A percentile compares a stretch with the other conserved stretches of the same genome.
Conservation (phyloP, 2,797 vertebrate species). For the Leptatherina wallacei region DNA sequence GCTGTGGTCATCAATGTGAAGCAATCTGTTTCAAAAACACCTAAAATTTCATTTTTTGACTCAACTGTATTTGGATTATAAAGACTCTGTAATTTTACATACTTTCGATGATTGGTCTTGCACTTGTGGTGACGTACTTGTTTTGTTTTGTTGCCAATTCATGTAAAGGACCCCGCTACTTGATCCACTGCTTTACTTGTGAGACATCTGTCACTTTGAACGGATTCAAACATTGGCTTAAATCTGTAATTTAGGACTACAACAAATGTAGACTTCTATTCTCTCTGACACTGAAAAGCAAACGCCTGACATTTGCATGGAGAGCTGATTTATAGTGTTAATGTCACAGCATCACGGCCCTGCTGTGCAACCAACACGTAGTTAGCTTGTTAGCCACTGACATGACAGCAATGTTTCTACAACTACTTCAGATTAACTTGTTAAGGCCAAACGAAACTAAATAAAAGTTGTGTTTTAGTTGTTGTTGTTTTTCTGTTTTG, state of each 20-base stretch:
- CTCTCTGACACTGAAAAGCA: not conserved
- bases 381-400: constrained; percentile 53
- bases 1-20: not conserved
- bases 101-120: not conserved
- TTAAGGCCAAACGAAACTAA: not conserved
- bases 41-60: not conserved
- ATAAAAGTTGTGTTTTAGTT: not conserved
- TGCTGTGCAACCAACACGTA: constrained; percentile 35
- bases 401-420: constrained; percentile 37
- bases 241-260: not conserved
- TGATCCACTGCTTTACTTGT: not conserved
- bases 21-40: too few species aligned
- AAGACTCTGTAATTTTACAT: not conserved
- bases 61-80: not conserved
- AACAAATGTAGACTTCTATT: not conserved
- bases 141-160: not conserved
- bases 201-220: not conserved
- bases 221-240: not conserved
- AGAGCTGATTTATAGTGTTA: not conserved
- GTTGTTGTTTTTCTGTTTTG: not conserved
- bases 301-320: not conserved
- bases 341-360: constrained; percentile 38
- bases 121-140: not conserved
- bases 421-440: constrained; percentile 10
- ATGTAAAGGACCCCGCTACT: not conserved